Conservation (phyloP, 2,113 vertebrate species). For the Mormoops blainvillei region DNA sequence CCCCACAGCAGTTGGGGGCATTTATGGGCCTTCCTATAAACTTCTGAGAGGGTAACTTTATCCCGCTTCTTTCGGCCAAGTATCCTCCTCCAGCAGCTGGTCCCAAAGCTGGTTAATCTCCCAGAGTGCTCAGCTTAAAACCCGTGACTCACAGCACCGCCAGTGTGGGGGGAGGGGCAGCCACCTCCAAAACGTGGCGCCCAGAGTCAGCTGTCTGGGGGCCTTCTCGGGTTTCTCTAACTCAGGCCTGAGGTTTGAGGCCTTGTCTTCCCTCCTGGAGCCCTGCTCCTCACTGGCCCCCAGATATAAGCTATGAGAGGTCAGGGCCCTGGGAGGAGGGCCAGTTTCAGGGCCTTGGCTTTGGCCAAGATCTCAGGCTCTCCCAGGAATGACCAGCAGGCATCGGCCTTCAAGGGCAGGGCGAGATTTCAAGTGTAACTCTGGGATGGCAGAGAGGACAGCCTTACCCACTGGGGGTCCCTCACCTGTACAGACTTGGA, state of each 20-base stretch:
- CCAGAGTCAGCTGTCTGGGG: conserved; percentile 65
- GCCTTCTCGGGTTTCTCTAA: conserved; percentile 56
- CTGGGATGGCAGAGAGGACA: neutral
- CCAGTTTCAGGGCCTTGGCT: conserved; percentile 8
- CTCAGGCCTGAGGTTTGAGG: conserved; percentile 30
- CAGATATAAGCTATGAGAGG: neutral
- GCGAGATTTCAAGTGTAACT: neutral
- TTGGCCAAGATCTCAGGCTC: conserved; percentile 9
- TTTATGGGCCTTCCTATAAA: conserved; percentile 78
- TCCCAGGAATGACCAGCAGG: conserved; percentile 26
- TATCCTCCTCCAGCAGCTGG: conserved; percentile 80
- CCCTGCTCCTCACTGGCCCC: neutral
- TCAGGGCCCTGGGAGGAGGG: neutral
- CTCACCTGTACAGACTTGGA: neutral
- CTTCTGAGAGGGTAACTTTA: conserved; percentile 78
- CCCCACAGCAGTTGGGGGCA: conserved; percentile 71
- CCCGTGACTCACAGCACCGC: conserved; percentile 74
- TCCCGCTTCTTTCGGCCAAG: conserved; percentile 80
- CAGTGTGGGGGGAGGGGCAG: conserved; percentile 63
- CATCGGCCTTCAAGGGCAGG: neutral
- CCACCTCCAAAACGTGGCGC: conserved; percentile 68
- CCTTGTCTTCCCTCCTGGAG: conserved; percentile 54
- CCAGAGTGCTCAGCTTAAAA: conserved; percentile 78
- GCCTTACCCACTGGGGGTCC: neutral
- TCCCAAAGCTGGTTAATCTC: conserved; percentile 82